A percentile compares a stretch with the other conserved stretches of the same genome.
phyloP scores from a whole-genome alignment of 2,113 vertebrate species.

The Myiopsitta monachus region DNA sequence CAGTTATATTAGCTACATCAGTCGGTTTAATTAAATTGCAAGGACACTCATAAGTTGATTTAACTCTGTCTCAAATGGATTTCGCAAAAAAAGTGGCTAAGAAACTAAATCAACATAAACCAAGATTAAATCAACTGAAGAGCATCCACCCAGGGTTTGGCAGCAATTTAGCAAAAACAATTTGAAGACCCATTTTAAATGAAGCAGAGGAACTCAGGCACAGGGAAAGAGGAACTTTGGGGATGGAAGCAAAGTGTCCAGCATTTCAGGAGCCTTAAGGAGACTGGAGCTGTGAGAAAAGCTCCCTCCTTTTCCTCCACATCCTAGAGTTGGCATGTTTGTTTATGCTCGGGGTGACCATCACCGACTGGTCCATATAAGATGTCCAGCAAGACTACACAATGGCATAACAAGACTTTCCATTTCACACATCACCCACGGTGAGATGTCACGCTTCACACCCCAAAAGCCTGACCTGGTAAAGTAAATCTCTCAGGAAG shows the following conservation, averaged over 20 bases:
- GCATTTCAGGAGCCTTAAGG: neutral
- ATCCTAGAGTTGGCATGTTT: neutral
- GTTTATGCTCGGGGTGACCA: neutral
- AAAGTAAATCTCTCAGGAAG: neutral
- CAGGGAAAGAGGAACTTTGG: neutral
- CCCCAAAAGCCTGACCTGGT: neutral
- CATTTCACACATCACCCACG: neutral
- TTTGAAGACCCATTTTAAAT: neutral
- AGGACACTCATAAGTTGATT: slow-evolving; percentile 64
- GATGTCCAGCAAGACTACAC: neutral
- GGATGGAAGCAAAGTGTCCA: neutral
- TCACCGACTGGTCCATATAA: neutral
- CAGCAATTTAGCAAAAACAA: slow-evolving; percentile 3
- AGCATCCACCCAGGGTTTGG: slow-evolving; percentile 41
- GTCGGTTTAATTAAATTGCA: slow-evolving; percentile 66
- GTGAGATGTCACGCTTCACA: neutral
- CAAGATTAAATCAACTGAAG: slow-evolving; percentile 55
- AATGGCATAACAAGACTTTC: neutral
- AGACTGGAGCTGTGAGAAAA: neutral
- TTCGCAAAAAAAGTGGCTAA: slow-evolving; percentile 44
- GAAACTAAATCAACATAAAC: slow-evolving; percentile 59
- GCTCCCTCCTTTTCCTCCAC: neutral
- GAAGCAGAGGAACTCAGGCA: neutral
- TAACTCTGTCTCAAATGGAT: slow-evolving; percentile 60
- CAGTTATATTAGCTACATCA: slow-evolving; percentile 64